Base-by-base conservation (phyloP, 2,888 invertebrate species). In the Orthosia cruda region DNA sequence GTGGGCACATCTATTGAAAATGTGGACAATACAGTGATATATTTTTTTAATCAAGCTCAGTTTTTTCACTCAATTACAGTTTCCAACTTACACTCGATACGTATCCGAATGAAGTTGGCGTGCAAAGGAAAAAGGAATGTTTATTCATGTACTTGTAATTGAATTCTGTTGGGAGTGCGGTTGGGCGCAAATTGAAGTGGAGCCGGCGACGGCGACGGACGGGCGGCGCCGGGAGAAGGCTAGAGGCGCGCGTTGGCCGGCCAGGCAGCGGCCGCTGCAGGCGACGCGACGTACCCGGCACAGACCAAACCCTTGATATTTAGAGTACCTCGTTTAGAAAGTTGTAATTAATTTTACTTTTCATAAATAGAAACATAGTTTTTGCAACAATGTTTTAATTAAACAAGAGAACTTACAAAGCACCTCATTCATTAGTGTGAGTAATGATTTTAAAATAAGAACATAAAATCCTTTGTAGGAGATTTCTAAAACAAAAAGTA, bases 91-190 rank as follows among this genome's bases (percentile, higher is more conserved):
- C 65, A 68, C 74, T 83, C 77, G 86, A 87, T 77, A 80, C 72
- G 73, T 79, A 71, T 73, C 71, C 32, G 70, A 85, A 77, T 63
- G 74, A 73, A 74, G 81, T 79, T 74, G 77, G 70, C 67, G 78
- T 71, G 71, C 71, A 81, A 66, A 78, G 77, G 82, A 84, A 88
- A 89, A 88, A 87, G 71, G 66, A 84, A 91, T 92, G 90, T 91
- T 91, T 92, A 91, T 91, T 92, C 91, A 91, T 91, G 90, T 89
- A 89, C 83, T 87, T 85, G 88, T 92, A 92, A 92, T 92, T 91
- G 89, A 89, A 92, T 92, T 91, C 89, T 87, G 89, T 75, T 78
- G 82, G 81, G 83, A 89, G 88, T 86, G 85, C 82, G 87, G 88
- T 83, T 88, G 85, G 82, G 87, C 86, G 89, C 85, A 90, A 91